These are phyloP conservation scores for Chironomus tepperi DNA, from an alignment of 1,140 invertebrate genomes.

Conservation along the genomic window DNA sequence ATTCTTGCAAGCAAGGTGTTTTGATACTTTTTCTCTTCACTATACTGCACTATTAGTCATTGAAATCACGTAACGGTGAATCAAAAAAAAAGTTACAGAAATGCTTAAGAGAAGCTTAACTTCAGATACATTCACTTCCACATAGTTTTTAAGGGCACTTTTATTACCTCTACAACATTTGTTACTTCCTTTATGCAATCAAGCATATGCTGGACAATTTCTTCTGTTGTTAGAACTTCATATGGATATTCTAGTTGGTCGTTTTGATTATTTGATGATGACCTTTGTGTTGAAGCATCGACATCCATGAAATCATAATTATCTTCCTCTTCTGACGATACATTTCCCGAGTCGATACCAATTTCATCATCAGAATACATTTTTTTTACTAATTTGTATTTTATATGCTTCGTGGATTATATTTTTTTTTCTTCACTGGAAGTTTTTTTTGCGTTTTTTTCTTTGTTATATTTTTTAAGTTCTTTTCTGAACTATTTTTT, in stretches of 20 bases:
- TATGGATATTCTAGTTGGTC: constrained; percentile 87
- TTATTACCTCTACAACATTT: constrained; percentile 67
- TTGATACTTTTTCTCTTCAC: too few relatives aligned
- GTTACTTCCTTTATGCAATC: constrained; percentile 95
- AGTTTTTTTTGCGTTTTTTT: constrained; percentile 12
- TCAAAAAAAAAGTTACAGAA: constrained; percentile 4
- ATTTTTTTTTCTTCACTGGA: constrained; percentile 2
- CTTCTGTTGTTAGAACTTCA: constrained; percentile 88
- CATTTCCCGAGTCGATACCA: constrained; percentile 77
- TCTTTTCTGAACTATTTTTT: neutral
- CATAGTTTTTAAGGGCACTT: too few relatives aligned
- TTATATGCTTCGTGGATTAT: neutral
- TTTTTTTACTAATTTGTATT: constrained; percentile 24
- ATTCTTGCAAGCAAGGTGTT: too few relatives aligned
- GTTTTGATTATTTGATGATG: constrained; percentile 53
- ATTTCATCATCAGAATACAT: constrained; percentile 91
- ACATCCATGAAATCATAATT: constrained; percentile 79
- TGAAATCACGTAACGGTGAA: neutral
- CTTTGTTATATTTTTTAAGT: neutral
- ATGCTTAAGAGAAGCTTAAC: constrained; percentile 32
- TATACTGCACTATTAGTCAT: neutral
- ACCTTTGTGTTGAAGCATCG: constrained; percentile 61
- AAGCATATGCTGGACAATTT: constrained; percentile 95
- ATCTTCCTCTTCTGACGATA: constrained; percentile 84
- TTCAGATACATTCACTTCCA: neutral